phyloP scores from a whole-genome alignment of 2,797 vertebrate species.

The Enteromius anoplus region DNA sequence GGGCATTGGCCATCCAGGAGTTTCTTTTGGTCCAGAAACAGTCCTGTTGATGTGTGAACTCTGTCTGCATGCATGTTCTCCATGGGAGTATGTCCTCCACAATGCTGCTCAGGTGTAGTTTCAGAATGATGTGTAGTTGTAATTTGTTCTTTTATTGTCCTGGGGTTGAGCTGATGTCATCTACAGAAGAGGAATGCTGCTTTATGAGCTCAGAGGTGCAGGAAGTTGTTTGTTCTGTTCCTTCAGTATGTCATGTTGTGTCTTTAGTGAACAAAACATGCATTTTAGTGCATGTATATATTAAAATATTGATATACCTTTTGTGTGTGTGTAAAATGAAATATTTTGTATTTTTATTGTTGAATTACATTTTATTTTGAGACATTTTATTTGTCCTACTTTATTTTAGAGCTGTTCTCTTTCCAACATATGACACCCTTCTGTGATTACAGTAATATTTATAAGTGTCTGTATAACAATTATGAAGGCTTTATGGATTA shows the following conservation, averaged over 20 bases:
- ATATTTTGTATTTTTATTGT: not conserved
- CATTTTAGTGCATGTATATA: slow-evolving; percentile 1
- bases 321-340: not conserved
- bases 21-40: slow-evolving; percentile 60
- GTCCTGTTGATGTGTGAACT: slow-evolving; percentile 38
- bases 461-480: not conserved
- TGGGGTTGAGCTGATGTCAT: slow-evolving; percentile 58
- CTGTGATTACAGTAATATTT: not conserved
- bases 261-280: not conserved
- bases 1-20: slow-evolving; percentile 59
- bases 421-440: not conserved
- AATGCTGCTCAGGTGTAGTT: slow-evolving; percentile 50
- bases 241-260: not conserved
- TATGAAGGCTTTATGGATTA: not conserved
- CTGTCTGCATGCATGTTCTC: slow-evolving; percentile 39
- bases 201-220: not conserved
- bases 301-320: not conserved
- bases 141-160: slow-evolving; percentile 63
- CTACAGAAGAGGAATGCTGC: slow-evolving; percentile 30
- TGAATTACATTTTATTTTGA: not conserved
- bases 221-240: slow-evolving; percentile 3
- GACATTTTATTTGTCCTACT: not conserved
- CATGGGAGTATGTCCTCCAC: slow-evolving; percentile 51
- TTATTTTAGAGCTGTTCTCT: not conserved
- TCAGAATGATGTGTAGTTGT: slow-evolving; percentile 60